A percentile compares a stretch with the other conserved stretches of the same genome.
These are phyloP conservation scores for Bombus sibiricus DNA, from an alignment of 1,140 invertebrate genomes.

Conservation along the genomic window DNA sequence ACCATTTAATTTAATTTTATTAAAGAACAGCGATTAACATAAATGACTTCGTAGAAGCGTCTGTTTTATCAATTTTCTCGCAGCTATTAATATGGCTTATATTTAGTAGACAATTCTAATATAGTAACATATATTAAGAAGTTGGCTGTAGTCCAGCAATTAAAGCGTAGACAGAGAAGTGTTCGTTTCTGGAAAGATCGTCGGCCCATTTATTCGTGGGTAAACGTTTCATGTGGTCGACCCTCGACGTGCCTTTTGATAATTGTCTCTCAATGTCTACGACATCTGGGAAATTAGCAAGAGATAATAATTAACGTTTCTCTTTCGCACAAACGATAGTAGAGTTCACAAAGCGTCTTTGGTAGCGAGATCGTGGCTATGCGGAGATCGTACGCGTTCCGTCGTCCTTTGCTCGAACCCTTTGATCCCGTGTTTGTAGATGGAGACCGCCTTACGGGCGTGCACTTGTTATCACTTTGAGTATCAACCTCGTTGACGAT, in stretches of 20 bases:
- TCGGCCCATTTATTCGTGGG: not conserved
- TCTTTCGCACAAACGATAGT: slow-evolving; percentile 54
- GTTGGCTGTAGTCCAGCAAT: slow-evolving; percentile 17
- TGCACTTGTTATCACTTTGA: not conserved
- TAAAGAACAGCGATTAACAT: too few relatives aligned
- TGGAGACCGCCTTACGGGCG: slow-evolving; percentile 11
- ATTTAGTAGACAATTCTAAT: not conserved
- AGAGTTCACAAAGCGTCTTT: slow-evolving; percentile 57
- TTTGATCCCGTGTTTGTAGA: slow-evolving; percentile 53
- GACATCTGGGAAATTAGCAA: slow-evolving; percentile 59
- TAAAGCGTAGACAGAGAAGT: slow-evolving; percentile 1
- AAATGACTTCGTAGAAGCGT: too few relatives aligned
- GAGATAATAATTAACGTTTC: slow-evolving; percentile 67
- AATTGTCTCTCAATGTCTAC: slow-evolving; percentile 42
- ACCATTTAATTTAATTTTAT: too few relatives aligned
- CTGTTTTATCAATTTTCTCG: not conserved
- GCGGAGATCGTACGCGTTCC: slow-evolving; percentile 41
- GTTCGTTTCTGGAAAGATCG: not conserved
- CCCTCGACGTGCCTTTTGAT: not conserved
- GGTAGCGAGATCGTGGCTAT: slow-evolving; percentile 20
- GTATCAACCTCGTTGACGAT: slow-evolving; percentile 14
- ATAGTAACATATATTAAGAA: not conserved
- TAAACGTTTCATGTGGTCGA: not conserved
- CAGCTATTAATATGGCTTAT: not conserved
- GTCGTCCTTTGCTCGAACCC: slow-evolving; percentile 50